These are phyloP conservation scores for Myotis yumanensis DNA, from an alignment of 2,113 vertebrate species.

Conservation along the genomic window DNA sequence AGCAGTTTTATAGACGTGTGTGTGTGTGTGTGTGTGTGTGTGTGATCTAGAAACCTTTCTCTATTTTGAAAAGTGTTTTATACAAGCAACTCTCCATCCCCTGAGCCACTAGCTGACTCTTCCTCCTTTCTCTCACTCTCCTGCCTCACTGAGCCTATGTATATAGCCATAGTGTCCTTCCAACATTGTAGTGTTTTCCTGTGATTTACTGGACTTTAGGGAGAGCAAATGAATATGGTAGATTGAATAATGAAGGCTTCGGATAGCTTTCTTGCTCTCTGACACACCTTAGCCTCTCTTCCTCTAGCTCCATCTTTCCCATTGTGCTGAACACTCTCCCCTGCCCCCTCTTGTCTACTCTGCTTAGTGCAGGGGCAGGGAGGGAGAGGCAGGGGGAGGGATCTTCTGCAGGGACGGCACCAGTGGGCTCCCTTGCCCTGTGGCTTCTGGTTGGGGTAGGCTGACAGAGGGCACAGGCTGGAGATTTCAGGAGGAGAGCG, in stretches of 20 bases:
- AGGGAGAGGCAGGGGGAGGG: background rate
- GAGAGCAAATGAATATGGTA: background rate
- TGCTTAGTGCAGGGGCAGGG: background rate
- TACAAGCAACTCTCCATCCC: background rate
- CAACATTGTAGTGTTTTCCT: background rate
- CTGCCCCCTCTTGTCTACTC: background rate
- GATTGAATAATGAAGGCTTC: background rate
- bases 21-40: background rate
- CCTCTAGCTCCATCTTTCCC: background rate
- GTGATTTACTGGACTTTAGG: background rate
- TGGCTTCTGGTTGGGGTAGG: background rate
- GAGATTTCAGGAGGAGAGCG: background rate
- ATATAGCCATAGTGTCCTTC: background rate
- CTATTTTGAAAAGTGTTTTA: background rate
- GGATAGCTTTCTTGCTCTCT: background rate
- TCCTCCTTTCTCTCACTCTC: background rate
- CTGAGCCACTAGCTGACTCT: background rate
- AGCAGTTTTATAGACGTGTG: background rate
- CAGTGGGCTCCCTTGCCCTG: accelerated
- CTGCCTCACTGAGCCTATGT: background rate
- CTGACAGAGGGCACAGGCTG: background rate
- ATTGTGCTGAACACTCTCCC: background rate
- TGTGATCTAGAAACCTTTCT: background rate
- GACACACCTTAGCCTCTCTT: background rate
- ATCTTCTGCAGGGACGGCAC: background rate